Conservation (phyloP, 2,888 invertebrate species). For the Lepidocyrtinus sp. region DNA sequence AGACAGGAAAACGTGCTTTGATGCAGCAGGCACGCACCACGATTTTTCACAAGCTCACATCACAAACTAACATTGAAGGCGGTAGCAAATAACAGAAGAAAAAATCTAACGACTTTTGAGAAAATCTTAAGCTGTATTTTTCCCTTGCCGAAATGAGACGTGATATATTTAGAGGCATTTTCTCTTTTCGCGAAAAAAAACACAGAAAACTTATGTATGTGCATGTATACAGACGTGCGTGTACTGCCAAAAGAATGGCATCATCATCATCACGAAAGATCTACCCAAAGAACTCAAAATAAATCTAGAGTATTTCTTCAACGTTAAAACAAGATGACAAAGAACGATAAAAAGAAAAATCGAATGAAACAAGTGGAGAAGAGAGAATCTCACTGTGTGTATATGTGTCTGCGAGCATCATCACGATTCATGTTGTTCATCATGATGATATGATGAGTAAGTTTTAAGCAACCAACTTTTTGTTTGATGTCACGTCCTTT, state of each 20-base stretch:
- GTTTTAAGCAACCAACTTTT: slow-evolving; percentile 39
- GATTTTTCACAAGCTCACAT: slow-evolving; percentile 53
- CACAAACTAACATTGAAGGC: background rate
- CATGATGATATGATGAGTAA: slow-evolving; percentile 30
- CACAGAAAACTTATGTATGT: slow-evolving; percentile 2
- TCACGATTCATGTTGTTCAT: slow-evolving; percentile 22
- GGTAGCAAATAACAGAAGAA: slow-evolving; percentile 7
- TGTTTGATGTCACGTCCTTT: slow-evolving; percentile 56
- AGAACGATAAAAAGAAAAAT: slow-evolving; percentile 19
- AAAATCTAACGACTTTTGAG: slow-evolving; percentile 51
- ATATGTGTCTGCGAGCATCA: slow-evolving; percentile 20
- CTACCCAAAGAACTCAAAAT: background rate
- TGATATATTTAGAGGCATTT: slow-evolving; percentile 51
- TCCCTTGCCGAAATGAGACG: slow-evolving; percentile 47
- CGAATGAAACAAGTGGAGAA: slow-evolving; percentile 16
- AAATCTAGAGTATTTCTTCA: slow-evolving; percentile 12
- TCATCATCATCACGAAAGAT: slow-evolving; percentile 24
- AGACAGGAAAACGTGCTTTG: slow-evolving; percentile 40
- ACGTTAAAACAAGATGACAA: background rate
- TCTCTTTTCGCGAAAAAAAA: slow-evolving; percentile 42
- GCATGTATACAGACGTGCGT: slow-evolving; percentile 41
- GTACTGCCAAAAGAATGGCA: slow-evolving; percentile 43
- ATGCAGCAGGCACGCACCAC: slow-evolving; percentile 45
- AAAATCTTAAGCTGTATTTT: slow-evolving; percentile 45
- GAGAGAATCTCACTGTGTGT: slow-evolving; percentile 14